phyloP scores from a whole-genome alignment of 2,113 vertebrate genomes.

The Mastomys natalensis region DNA sequence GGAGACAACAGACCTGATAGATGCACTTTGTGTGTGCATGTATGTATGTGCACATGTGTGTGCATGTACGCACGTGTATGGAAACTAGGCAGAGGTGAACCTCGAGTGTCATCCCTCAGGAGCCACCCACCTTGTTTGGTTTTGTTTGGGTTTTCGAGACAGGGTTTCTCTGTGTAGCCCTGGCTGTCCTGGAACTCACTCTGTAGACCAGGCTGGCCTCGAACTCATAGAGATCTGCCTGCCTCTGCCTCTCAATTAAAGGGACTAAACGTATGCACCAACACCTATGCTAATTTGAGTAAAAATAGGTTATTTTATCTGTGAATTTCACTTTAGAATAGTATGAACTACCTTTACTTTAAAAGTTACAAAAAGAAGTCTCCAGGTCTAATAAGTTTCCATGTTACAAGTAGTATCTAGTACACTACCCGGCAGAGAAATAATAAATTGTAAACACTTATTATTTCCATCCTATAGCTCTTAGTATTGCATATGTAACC shows the following conservation, averaged over 20 bases:
- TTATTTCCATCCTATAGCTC: background rate
- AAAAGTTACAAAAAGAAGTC: background rate
- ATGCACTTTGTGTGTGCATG: background rate
- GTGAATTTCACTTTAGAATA: background rate
- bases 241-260: background rate
- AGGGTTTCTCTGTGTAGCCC: background rate
- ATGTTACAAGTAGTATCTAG: background rate
- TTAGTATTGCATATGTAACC: background rate
- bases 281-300: background rate
- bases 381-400: background rate
- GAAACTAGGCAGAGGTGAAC: background rate
- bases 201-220: background rate
- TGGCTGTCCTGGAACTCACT: background rate
- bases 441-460: background rate
- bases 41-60: background rate
- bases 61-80: too few relatives aligned
- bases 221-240: background rate
- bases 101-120: background rate
- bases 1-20: background rate
- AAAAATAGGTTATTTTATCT: background rate
- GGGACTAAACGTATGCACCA: background rate
- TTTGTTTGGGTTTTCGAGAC: background rate
- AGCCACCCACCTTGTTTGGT: background rate
- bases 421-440: background rate
- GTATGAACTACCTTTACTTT: background rate